Base-by-base conservation (phyloP, 1,140 invertebrate species). In the Temnothorax nylanderi region DNA sequence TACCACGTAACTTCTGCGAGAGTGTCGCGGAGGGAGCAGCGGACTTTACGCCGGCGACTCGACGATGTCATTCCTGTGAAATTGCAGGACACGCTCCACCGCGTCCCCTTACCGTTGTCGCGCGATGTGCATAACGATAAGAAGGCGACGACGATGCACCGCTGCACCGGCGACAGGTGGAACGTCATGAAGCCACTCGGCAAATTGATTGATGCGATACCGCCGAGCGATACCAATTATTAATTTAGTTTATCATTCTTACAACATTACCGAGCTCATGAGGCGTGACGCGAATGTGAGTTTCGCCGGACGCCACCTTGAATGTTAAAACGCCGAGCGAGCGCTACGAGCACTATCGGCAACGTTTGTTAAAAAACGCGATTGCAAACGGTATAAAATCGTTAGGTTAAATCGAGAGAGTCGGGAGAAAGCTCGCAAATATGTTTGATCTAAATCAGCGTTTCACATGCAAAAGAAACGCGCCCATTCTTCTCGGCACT, bases 201-300 rank as follows among this genome's bases (percentile, higher is more conserved):
- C 11, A 44, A 60, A 75, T 49, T 84, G 80, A 84, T 75, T 75
- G n/a, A 84, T 62, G 41, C 54, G 54, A 75, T 75, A n/a, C 49
- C n/a, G 41, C n/a, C 54, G 26, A 21, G 37, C 11, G 51, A 60
- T 82, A 49, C 54, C 8, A 7, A 7, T 84, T 75, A 84, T 84
- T 84, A 75, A 84, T 75, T 84, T 58, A 58, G 5, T 56, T 71
- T 62, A 82, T 8, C 41, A 21, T 62, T 75, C 41, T 1, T 26
- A 3, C 11, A 21, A 47, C 41, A 26, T 49, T 58, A 72, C 47
- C 32, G 37, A 26, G 26, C 54, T 26, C 54, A 11, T 13, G 26
- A 47, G 11, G 41, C 69, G 44, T 74, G 54, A 75, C 56, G 56
- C 11, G 37, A 74, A 44, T 47, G 41, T 11, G 16, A 60, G 44